A percentile compares a stretch with the other conserved stretches of the same genome.
These are phyloP conservation scores for Diploptera punctata DNA, from an alignment of 2,888 invertebrate genomes.

Conservation along the genomic window DNA sequence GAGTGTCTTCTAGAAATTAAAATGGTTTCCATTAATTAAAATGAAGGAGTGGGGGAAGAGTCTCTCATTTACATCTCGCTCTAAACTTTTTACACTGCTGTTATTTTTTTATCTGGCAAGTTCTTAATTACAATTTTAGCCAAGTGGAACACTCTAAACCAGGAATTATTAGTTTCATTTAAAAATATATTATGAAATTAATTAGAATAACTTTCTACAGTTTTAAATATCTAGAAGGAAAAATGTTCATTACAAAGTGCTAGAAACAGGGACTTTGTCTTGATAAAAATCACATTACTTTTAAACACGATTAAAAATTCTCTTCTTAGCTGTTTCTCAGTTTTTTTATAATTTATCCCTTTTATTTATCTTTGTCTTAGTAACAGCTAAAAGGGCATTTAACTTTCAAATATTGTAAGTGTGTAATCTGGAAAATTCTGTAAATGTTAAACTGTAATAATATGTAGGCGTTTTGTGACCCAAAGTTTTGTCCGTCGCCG, in stretches of 20 bases:
- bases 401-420: too few relatives aligned
- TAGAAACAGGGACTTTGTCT: too few relatives aligned
- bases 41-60: constrained; percentile 12
- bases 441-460: too few relatives aligned
- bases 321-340: too few relatives aligned
- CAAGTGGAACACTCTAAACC: background rate
- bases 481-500: too few relatives aligned
- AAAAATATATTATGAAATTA: constrained; percentile 7
- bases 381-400: too few relatives aligned
- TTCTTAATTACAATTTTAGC: constrained; percentile 21
- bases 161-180: constrained; percentile 19
- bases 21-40: constrained; percentile 30
- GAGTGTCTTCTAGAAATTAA: constrained; percentile 17
- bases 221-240: background rate
- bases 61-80: constrained; percentile 6
- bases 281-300: too few relatives aligned
- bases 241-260: background rate
- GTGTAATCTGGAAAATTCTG: too few relatives aligned
- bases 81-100: constrained; percentile 6
- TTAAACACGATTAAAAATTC: too few relatives aligned
- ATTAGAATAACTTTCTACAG: background rate
- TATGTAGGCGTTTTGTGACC: too few relatives aligned
- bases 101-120: constrained; percentile 17
- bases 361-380: too few relatives aligned
- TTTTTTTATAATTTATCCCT: too few relatives aligned